Base-by-base conservation (phyloP, 2,113 vertebrate species). In the Tricholaema leucomelas region DNA sequence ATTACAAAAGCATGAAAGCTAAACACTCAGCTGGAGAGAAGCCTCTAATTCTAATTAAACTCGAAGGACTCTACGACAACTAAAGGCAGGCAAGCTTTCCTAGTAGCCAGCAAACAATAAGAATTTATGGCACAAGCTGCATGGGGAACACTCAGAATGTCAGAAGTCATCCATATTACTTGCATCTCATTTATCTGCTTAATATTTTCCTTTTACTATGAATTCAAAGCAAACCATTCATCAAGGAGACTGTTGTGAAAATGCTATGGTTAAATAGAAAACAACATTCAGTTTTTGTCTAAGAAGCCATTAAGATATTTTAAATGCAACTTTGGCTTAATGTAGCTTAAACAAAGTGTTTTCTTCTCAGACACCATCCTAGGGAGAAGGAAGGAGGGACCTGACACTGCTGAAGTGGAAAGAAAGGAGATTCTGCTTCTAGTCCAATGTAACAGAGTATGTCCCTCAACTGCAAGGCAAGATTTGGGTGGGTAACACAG, bases 301-400 rank as follows among this genome's bases (percentile, higher is more conserved):
- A 58, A 44, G 23, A 59, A 81, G 48, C 40, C 54, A 30, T 42
- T 15, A 61, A 84, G 27, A 7, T 17, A 46, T 58, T 91, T 81
- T n/a, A 87, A 91, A 81, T 36, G 20, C 12, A 71, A 52, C 28
- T 65, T 61, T 80, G 52, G 18, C 24, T 92, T 55, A 78, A 77
- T 2, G 35, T 0, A 0, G 33, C 36, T 40, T 77, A 74, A 67
- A 11, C 3, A 2, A 73, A 73, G 19, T 10, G 3, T 23, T 31
- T 78, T 67, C 11, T 81, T 67, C 55, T 87, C 61, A 78, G 63
- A 50, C n/a, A 52, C 15, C 10, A 50, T 31, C 28, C 59, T 13
- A 79, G 16, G 28, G 35, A 90, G 35, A 79, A 70, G 8, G 20
- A 70, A 79, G 38, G 8, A 52, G 3, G 28, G 15, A 65, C 25